These are phyloP conservation scores for Xiphophorus hellerii DNA, from an alignment of 2,113 vertebrate species.

Conservation along the genomic window DNA sequence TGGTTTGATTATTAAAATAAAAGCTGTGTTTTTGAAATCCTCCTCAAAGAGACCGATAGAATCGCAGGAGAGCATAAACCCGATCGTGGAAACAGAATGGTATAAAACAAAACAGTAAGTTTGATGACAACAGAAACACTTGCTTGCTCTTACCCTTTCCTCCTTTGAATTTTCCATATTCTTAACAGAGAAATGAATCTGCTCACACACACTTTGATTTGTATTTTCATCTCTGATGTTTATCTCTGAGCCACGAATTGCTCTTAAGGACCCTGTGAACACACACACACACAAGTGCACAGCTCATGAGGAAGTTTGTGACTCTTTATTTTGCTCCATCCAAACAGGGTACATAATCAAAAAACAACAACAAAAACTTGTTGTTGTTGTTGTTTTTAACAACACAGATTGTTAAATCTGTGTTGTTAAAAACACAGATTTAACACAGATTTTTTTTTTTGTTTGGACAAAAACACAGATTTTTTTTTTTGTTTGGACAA, in stretches of 20 bases:
- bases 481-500: not conserved
- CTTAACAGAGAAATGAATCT: slow-evolving; percentile 48
- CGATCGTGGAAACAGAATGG: not conserved
- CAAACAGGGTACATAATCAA: not conserved
- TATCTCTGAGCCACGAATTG: slow-evolving; percentile 57
- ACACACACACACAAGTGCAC: not conserved
- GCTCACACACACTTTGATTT: slow-evolving; percentile 67
- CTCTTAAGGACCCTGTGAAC: slow-evolving; percentile 25
- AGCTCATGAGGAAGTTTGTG: not conserved
- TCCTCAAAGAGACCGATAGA: not conserved
- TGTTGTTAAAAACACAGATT: too few species aligned
- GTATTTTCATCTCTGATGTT: slow-evolving; percentile 61
- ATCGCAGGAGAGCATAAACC: not conserved
- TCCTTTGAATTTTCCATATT: fast-evolving
- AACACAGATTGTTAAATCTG: too few species aligned
- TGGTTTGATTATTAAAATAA: not conserved
- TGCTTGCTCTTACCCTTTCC: slow-evolving; percentile 33
- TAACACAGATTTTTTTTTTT: too few species aligned
- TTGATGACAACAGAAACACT: not conserved
- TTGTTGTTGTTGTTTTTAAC: too few species aligned
- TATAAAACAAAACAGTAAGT: too few species aligned
- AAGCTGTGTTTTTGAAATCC: not conserved
- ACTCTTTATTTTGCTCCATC: not conserved
- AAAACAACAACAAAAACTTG: not conserved
- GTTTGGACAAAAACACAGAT: not conserved